Conservation (phyloP, 2,797 vertebrate genomes). For the Typhlichthys subterraneus region DNA sequence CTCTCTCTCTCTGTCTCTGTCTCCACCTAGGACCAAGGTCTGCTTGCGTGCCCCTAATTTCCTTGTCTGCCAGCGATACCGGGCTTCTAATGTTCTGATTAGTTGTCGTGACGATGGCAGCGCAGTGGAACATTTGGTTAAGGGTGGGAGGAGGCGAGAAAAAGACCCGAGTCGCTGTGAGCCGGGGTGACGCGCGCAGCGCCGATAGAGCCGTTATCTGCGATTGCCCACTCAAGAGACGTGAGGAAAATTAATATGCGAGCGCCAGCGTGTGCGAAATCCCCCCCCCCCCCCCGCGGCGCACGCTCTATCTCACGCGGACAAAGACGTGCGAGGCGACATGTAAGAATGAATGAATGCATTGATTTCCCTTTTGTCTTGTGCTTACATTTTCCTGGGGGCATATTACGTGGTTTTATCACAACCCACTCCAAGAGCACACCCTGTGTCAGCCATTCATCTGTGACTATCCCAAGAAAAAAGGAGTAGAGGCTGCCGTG, state of each 20-base stretch:
- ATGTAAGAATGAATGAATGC: no score
- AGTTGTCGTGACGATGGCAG: constrained; percentile 27
- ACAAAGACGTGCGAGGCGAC: no score
- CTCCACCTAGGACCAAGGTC: constrained; percentile 43
- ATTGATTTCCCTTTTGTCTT: no score
- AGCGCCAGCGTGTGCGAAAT: no score
- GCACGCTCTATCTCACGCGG: no score
- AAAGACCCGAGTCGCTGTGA: background rate
- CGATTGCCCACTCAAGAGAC: background rate
- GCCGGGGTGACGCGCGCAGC: background rate
- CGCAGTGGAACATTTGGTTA: constrained; percentile 57
- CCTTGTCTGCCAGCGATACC: constrained; percentile 30
- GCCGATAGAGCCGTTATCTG: background rate
- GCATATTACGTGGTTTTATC: no score
- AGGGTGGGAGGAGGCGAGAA: constrained; percentile 4
- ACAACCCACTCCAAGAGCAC: no score
- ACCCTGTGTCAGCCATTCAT: no score
- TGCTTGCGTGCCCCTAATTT: constrained; percentile 37
- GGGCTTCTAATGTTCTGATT: constrained; percentile 42
- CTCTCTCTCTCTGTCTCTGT: constrained; percentile 5
- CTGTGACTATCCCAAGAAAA: no score
- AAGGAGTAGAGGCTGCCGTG: background rate
- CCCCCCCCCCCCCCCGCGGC: no score
- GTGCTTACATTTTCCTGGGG: no score
- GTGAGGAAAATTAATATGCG: no score